phyloP scores from a whole-genome alignment of 2,888 invertebrate species.

The Geotrupes spiniger region DNA sequence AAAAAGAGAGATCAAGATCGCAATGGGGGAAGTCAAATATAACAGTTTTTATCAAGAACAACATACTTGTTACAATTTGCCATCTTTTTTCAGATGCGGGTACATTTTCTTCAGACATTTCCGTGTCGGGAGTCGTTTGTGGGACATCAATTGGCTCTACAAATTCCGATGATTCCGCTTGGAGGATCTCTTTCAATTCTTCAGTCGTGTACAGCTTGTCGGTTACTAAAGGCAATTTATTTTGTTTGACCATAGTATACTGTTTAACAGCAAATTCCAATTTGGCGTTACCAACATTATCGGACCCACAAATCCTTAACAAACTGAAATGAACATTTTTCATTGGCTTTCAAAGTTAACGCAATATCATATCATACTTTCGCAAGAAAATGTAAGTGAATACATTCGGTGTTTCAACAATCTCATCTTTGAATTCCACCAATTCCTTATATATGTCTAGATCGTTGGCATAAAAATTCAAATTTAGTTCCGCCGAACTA shows the following conservation, averaged over 20 bases:
- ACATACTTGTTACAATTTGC: slow-evolving; percentile 7
- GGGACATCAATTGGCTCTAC: background rate
- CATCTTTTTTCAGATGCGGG: slow-evolving; percentile 1
- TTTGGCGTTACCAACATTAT: background rate
- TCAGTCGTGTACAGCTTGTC: background rate
- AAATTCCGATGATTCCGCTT: background rate
- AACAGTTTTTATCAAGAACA: background rate
- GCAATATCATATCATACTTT: slow-evolving; percentile 19
- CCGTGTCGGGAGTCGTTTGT: background rate
- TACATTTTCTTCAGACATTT: background rate
- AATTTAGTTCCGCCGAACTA: slow-evolving; percentile 7
- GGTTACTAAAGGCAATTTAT: background rate
- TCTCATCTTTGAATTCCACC: slow-evolving; percentile 25
- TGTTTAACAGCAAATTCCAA: background rate
- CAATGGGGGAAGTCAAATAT: slow-evolving; percentile 1
- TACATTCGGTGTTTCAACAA: slow-evolving; percentile 29
- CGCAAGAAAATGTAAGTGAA: slow-evolving; percentile 30
- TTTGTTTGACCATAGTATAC: background rate
- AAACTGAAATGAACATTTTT: slow-evolving; percentile 1
- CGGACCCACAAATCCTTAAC: background rate
- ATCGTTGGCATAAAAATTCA: slow-evolving; percentile 25
- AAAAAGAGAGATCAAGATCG: too few relatives aligned
- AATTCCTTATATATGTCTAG: slow-evolving; percentile 25
- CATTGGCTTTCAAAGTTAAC: background rate
- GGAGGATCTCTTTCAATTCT: background rate